Percentiles rank a stretch among this genome's conserved stretches.
Evolutionary conservation across 2,888 invertebrate species (phyloP).

Genomic region (Thecocarcelia acutangulata): DNA sequence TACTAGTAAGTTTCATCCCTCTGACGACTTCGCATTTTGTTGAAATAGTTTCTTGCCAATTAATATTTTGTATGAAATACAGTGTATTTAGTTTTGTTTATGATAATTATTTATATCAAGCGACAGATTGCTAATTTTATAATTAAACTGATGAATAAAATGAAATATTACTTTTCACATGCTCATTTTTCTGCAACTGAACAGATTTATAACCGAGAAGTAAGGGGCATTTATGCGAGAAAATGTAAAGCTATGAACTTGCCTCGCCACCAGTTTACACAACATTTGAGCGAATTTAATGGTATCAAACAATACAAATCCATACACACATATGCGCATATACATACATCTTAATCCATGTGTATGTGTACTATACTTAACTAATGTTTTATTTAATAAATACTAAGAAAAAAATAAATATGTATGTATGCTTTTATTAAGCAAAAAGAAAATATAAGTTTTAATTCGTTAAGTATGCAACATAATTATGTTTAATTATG

Average conservation of each 20-base stretch:
- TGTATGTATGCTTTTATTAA: no score
- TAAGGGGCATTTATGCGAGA: neutral
- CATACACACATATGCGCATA: no score
- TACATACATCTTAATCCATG: no score
- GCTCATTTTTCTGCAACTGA: neutral
- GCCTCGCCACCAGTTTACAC: conserved; percentile 11
- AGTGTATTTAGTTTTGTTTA: conserved; percentile 3
- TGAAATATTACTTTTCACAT: conserved; percentile 30
- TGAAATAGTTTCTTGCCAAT: conserved; percentile 5
- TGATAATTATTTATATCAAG: conserved; percentile 1
- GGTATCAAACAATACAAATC: conserved; percentile 12
- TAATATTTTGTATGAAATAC: conserved; percentile 34
- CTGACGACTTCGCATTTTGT: conserved; percentile 17
- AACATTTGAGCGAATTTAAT: conserved; percentile 44
- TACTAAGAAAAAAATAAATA: no score
- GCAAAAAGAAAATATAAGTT: no score
- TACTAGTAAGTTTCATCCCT: conserved; percentile 24
- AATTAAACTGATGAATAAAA: conserved; percentile 51
- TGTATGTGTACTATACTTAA: no score
- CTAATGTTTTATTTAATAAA: no score
- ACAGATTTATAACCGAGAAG: neutral
- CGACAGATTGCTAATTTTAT: conserved; percentile 51
- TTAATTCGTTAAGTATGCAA: no score
- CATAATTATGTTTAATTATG: no score
- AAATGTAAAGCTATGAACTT: conserved; percentile 7